Base-by-base conservation (phyloP, 2,888 invertebrate species). In the Eupelmus urozonus region DNA sequence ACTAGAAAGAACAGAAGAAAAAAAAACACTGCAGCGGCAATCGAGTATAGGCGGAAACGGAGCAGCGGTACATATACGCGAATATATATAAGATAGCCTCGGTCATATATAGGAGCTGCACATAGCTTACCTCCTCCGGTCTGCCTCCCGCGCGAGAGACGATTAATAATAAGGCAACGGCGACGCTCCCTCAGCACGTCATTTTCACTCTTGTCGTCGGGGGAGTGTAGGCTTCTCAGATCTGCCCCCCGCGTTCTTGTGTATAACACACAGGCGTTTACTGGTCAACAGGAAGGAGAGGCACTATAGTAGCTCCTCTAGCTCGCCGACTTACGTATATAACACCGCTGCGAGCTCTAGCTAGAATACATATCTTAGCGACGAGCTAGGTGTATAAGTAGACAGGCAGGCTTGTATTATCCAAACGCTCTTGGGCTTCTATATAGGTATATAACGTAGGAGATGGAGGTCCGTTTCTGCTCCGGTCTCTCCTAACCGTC, bases 121-220 rank as follows among this genome's bases (percentile, higher is more conserved):
- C 23, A 23, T 53, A 29, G 20, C 80, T 82, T 80, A 79, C 77
- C 80, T 76, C 51, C 55, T 74, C 70, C 59, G 67, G 49, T 77
- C 72, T 34, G 70, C 77, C 55, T 74, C 70, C 59, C 65, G 49
- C 76, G 70, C 40, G 70, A 75, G 51, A 82, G 78, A 65, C 49
- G 65, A 63, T 66, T 29, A 74, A 74, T 29, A 74, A 74, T 74
- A 74, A 82, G 77, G 78, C 76, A 82, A 80, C 80, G 79, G 72
- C 75, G 74, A 75, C n/a, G n/a, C 66, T 79, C 83, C 84, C 81
- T 86, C 83, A 87, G 84, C 85, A 86, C 85, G 85, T 87, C 87
- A 87, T 87, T 87, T 86, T 87, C 76, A n/a, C n/a, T 62, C 16
- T 7, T 11, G 5, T 1, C 49, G 4, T 34, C 53, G 66, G 34